Evolutionary conservation across 2,888 invertebrate species (phyloP).

Genomic region (Yponomeuta malinellus): DNA sequence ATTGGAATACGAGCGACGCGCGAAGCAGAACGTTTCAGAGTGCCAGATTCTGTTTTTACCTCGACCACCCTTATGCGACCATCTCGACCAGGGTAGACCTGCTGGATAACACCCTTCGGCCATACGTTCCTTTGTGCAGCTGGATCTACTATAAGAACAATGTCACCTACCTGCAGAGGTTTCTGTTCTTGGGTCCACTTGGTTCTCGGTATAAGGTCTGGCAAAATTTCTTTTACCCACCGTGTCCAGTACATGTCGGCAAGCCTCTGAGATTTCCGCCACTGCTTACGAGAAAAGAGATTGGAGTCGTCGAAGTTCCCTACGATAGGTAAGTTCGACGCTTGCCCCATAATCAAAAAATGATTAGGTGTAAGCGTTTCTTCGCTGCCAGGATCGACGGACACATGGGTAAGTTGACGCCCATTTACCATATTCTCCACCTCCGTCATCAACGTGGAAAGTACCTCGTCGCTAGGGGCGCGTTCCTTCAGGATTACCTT

Average conservation of each 20-base stretch:
- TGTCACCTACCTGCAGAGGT: conserved; percentile 18
- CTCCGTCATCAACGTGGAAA: too few species aligned
- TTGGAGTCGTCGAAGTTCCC: conserved; percentile 15
- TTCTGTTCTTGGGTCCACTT: conserved; percentile 17
- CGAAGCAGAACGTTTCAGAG: conserved; percentile 15
- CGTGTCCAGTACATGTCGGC: conserved; percentile 22
- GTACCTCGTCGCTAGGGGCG: too few species aligned
- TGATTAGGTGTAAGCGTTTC: too few species aligned
- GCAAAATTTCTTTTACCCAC: conserved; percentile 20
- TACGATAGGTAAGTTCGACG: not conserved
- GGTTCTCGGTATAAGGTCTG: conserved; percentile 16
- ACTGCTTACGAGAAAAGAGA: conserved; percentile 15
- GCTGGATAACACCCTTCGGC: conserved; percentile 15
- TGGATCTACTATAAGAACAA: conserved; percentile 19
- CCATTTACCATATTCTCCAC: too few species aligned
- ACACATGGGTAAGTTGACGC: too few species aligned
- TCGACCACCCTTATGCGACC: conserved; percentile 18
- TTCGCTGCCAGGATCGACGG: too few species aligned
- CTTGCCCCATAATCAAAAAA: not conserved
- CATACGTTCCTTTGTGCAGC: conserved; percentile 14
- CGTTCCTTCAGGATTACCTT: too few species aligned
- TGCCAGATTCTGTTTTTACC: conserved; percentile 16
- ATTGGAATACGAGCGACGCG: conserved; percentile 15
- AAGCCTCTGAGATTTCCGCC: conserved; percentile 18
- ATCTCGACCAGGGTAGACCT: conserved; percentile 13